Evolutionary conservation across 2,797 vertebrate species (phyloP).

Genomic region (Sphaeramia orbicularis): DNA sequence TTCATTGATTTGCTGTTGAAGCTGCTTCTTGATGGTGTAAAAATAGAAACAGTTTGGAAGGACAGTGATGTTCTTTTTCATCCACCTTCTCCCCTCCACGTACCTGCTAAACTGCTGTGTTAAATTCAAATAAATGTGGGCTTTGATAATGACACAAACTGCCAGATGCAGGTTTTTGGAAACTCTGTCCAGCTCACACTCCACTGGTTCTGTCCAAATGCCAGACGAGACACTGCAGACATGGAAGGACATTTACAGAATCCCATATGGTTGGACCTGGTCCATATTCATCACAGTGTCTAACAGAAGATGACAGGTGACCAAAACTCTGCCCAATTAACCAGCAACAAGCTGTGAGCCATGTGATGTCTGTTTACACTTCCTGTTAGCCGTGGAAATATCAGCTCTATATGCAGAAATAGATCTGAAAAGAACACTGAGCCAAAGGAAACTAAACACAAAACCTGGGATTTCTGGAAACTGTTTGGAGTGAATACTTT

Average conservation of each 20-base stretch:
- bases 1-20: no score
- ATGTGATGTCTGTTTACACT: constrained; percentile 45
- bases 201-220: no score
- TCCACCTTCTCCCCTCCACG: no score
- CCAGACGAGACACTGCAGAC: no score
- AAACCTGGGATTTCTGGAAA: not conserved
- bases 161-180: not conserved
- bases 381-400: constrained; percentile 21
- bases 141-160: no score
- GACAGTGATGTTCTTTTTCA: no score
- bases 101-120: no score
- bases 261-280: constrained; percentile 21
- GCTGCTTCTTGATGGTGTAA: no score
- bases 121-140: no score
- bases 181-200: constrained; percentile 6
- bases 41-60: no score
- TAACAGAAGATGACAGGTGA: constrained; percentile 40
- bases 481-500: not conserved
- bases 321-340: constrained; percentile 66
- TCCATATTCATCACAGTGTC: constrained; percentile 42
- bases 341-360: constrained; percentile 49
- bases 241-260: constrained; percentile 17
- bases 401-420: no score
- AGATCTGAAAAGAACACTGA: no score
- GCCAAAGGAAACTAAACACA: not conserved